A percentile compares a stretch with the other conserved stretches of the same genome.
phyloP scores from a whole-genome alignment of 2,888 invertebrate species.

The Microplitis deprimator region DNA sequence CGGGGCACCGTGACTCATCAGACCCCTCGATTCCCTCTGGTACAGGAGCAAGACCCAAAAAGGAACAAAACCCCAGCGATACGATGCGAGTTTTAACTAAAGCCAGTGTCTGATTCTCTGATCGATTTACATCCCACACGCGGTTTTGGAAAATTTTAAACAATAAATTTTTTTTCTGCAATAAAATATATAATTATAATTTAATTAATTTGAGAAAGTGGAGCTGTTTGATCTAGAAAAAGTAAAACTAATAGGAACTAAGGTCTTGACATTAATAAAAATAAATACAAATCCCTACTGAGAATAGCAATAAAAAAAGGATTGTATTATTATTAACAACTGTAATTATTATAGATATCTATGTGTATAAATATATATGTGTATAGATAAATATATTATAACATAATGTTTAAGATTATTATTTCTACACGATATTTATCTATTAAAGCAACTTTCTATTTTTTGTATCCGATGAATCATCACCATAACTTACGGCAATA shows the following conservation, averaged over 20 bases:
- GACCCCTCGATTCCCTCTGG: slow-evolving; percentile 70
- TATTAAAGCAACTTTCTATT: slow-evolving; percentile 3
- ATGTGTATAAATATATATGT: too few relatives aligned
- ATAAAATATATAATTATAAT: too few relatives aligned
- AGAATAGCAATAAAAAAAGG: background rate
- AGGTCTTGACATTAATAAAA: background rate
- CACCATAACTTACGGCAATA: slow-evolving; percentile 18
- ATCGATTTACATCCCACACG: slow-evolving; percentile 69
- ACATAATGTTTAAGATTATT: background rate
- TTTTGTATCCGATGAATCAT: slow-evolving; percentile 28
- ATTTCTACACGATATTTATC: background rate
- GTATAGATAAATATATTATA: too few relatives aligned
- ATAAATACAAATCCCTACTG: background rate
- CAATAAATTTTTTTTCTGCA: slow-evolving; percentile 55
- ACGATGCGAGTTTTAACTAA: slow-evolving; percentile 48
- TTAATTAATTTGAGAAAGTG: background rate
- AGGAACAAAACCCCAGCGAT: slow-evolving; percentile 52
- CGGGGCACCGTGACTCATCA: slow-evolving; percentile 71
- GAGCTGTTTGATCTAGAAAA: too few relatives aligned
- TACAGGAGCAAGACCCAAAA: slow-evolving; percentile 67
- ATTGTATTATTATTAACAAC: background rate
- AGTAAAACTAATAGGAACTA: too few relatives aligned
- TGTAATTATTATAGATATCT: background rate
- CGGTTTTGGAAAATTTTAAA: slow-evolving; percentile 65
- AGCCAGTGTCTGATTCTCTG: slow-evolving; percentile 67